Evolutionary conservation across 1,140 invertebrate genomes (phyloP).

Genomic region (Berghia stephanieae): DNA sequence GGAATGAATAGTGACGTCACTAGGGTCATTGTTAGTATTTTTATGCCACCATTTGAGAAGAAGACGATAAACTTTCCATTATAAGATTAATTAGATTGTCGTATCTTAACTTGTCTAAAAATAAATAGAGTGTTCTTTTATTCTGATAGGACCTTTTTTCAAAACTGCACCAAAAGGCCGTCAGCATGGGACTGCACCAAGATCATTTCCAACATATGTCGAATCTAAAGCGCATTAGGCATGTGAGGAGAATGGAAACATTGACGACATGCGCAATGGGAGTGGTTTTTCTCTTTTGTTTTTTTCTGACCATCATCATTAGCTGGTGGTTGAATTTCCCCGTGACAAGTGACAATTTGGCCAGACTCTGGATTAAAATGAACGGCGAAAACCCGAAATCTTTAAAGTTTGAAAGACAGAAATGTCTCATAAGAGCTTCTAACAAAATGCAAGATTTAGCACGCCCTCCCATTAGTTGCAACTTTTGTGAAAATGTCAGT

Average conservation of each 20-base stretch:
- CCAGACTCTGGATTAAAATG: conserved; percentile 39
- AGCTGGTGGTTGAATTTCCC: conserved; percentile 52
- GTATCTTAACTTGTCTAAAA: too few relatives aligned
- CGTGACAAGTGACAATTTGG: conserved; percentile 39
- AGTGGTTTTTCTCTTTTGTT: conserved; percentile 22
- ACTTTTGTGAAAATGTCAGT: conserved; percentile 76
- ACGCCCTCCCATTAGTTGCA: conserved; percentile 82
- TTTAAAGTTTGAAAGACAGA: conserved; percentile 48
- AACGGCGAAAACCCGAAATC: conserved; percentile 20
- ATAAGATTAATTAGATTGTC: too few relatives aligned
- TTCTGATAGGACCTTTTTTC: conserved; percentile 42
- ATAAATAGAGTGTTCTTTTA: background rate
- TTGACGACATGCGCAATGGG: background rate
- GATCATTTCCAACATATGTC: conserved; percentile 44
- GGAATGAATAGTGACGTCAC: too few relatives aligned
- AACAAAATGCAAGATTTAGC: conserved; percentile 72
- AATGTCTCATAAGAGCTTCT: conserved; percentile 70
- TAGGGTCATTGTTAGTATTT: too few relatives aligned
- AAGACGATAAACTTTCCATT: too few relatives aligned
- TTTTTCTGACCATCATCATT: conserved; percentile 33
- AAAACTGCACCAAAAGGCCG: conserved; percentile 46
- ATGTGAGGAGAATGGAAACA: conserved; percentile 24
- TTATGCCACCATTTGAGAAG: too few relatives aligned
- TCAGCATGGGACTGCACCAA: conserved; percentile 44
- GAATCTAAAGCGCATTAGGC: conserved; percentile 35